Evolutionary conservation across 1,140 invertebrate species (phyloP).

Genomic region (Drosophila ambigua): DNA sequence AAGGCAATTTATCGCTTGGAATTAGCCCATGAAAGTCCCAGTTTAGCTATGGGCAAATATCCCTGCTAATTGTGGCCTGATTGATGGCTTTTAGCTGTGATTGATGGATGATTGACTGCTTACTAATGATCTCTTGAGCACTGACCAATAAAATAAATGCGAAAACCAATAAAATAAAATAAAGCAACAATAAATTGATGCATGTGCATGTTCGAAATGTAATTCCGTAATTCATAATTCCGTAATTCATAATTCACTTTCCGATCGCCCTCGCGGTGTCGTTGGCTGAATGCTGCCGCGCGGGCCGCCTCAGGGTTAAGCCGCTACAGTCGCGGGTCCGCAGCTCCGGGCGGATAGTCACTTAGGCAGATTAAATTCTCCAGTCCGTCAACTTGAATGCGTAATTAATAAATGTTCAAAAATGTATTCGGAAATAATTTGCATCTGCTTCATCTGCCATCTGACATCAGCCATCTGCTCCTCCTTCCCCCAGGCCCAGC

Average conservation of each 20-base stretch:
- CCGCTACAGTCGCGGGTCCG: no score
- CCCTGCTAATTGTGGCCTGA: background rate
- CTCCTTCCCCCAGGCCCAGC: no score
- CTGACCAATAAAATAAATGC: background rate
- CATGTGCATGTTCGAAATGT: no score
- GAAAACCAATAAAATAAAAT: background rate
- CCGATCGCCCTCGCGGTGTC: no score
- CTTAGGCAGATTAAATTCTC: conserved; percentile 49
- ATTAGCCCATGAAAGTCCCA: no score
- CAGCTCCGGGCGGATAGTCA: background rate
- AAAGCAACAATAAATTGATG: conserved; percentile 6
- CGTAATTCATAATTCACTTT: no score
- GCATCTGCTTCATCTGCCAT: conserved; percentile 3
- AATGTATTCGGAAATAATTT: conserved; percentile 41
- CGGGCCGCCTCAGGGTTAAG: conserved; percentile 25
- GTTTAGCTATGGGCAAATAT: no score
- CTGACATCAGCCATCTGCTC: background rate
- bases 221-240: no score
- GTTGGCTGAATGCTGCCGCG: background rate
- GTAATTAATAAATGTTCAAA: conserved; percentile 68
- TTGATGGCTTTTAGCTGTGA: background rate
- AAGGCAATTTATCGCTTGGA: no score
- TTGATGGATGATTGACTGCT: conserved; percentile 15
- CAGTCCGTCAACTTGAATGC: conserved; percentile 41
- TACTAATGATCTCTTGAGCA: conserved; percentile 6